phyloP scores from a whole-genome alignment of 92 coral and sea anemone species.

The Phenganax subtilis region DNA sequence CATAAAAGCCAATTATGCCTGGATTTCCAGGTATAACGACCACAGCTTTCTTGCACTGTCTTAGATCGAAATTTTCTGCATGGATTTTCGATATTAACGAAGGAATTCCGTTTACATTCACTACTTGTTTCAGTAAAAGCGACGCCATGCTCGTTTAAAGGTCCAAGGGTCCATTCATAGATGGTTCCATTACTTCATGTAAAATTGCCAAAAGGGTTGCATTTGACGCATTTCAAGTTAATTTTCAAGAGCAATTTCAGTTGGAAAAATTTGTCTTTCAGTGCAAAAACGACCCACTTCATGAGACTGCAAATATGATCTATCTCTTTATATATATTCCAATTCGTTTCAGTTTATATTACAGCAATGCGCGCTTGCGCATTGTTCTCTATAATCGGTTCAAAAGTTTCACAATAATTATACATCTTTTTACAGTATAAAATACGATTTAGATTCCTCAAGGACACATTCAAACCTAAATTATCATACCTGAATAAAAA shows the following conservation, averaged over 20 bases:
- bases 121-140: slow-evolving; percentile 45
- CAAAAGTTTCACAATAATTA: slow-evolving; percentile 27
- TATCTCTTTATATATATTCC: neutral
- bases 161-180: too few species aligned
- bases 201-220: too few species aligned
- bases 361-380: neutral
- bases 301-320: too few species aligned
- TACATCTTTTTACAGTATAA: slow-evolving; percentile 40
- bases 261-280: too few species aligned
- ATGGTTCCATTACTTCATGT: too few species aligned
- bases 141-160: neutral
- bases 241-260: too few species aligned
- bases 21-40: slow-evolving; percentile 97
- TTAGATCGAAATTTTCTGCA: slow-evolving; percentile 26
- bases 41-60: slow-evolving; percentile 33
- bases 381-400: neutral
- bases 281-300: too few species aligned
- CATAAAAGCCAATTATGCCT: slow-evolving; percentile 88
- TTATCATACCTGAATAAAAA: neutral
- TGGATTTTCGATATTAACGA: slow-evolving; percentile 69
- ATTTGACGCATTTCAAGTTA: too few species aligned
- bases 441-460: slow-evolving; percentile 18
- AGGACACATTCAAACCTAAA: slow-evolving; percentile 1
- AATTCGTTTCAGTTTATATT: slow-evolving; percentile 24
- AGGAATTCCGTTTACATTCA: slow-evolving; percentile 65